Conservation (phyloP, 1,140 invertebrate species). For the Epicauta chinensis region DNA sequence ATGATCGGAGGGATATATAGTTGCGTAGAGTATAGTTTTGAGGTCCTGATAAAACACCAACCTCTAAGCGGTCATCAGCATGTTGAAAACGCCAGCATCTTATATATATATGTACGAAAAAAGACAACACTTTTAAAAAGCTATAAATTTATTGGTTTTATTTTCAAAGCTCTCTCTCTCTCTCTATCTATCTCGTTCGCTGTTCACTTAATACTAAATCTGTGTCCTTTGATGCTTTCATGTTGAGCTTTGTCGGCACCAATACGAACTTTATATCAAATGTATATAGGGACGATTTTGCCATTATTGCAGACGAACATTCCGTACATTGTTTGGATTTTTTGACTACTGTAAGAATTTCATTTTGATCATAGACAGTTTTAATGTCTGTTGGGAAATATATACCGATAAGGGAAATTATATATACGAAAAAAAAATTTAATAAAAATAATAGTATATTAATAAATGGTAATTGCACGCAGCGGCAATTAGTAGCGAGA, state of each 20-base stretch:
- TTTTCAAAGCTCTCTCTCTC: slow-evolving; percentile 26
- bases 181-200: too few species aligned
- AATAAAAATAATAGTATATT: too few species aligned
- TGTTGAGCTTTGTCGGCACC: slow-evolving; percentile 35
- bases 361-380: slow-evolving; percentile 35
- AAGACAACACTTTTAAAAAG: slow-evolving; percentile 33
- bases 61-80: slow-evolving; percentile 6
- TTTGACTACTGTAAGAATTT: slow-evolving; percentile 44
- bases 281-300: slow-evolving; percentile 21
- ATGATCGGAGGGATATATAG: slow-evolving; percentile 31
- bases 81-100: slow-evolving; percentile 19
- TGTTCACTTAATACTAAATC: slow-evolving; percentile 37
- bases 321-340: slow-evolving; percentile 25
- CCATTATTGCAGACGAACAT: slow-evolving; percentile 15
- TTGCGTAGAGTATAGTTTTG: too few species aligned
- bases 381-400: neutral
- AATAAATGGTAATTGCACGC: too few species aligned
- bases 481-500: too few species aligned
- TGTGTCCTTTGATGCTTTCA: slow-evolving; percentile 29
- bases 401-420: too few species aligned
- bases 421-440: too few species aligned
- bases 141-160: slow-evolving; percentile 40
- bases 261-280: slow-evolving; percentile 17
- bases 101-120: too few species aligned
- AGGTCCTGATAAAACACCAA: too few species aligned